These are phyloP conservation scores for Mystacornis crossleyi DNA, from an alignment of 2,113 vertebrate species.

Conservation along the genomic window DNA sequence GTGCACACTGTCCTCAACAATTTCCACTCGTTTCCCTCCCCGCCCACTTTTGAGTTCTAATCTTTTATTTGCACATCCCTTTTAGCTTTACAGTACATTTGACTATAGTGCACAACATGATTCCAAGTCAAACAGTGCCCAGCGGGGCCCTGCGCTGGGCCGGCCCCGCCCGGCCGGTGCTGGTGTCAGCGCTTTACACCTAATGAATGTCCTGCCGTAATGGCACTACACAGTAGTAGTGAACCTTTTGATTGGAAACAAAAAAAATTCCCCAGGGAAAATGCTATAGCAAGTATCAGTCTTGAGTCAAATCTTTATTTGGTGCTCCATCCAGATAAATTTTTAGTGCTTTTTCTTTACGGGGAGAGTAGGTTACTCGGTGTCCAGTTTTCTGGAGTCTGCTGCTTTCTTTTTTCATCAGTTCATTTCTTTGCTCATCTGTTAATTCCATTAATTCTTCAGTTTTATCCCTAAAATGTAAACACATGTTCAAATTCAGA, in stretches of 20 bases:
- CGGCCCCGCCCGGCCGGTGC: conserved; percentile 81
- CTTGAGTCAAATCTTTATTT: conserved; percentile 92
- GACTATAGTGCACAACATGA: conserved; percentile 96
- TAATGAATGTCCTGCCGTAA: conserved; percentile 74
- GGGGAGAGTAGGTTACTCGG: conserved; percentile 96
- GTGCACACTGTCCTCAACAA: conserved; percentile 78
- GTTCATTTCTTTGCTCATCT: conserved; percentile 94
- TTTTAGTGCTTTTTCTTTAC: conserved; percentile 99
- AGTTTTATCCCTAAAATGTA: conserved; percentile 84
- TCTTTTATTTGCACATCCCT: conserved; percentile 91
- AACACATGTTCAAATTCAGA: neutral
- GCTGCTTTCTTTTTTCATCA: conserved; percentile 99
- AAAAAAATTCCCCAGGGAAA: conserved; percentile 74
- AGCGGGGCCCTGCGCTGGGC: conserved; percentile 78
- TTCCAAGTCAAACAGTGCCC: conserved; percentile 84
- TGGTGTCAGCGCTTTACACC: conserved; percentile 84
- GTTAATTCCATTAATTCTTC: conserved; percentile 93
- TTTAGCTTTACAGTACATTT: conserved; percentile 97
- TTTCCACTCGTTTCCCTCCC: conserved; percentile 77
- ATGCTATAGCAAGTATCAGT: conserved; percentile 82
- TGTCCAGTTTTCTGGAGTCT: conserved; percentile 96
- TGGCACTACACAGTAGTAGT: conserved; percentile 83
- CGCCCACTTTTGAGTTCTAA: conserved; percentile 68
- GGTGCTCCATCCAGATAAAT: conserved; percentile 97
- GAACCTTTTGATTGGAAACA: conserved; percentile 71